A percentile compares a stretch with the other conserved stretches of the same genome.
phyloP scores from a whole-genome alignment of 2,113 vertebrate genomes.

The Labrus mixtus region DNA sequence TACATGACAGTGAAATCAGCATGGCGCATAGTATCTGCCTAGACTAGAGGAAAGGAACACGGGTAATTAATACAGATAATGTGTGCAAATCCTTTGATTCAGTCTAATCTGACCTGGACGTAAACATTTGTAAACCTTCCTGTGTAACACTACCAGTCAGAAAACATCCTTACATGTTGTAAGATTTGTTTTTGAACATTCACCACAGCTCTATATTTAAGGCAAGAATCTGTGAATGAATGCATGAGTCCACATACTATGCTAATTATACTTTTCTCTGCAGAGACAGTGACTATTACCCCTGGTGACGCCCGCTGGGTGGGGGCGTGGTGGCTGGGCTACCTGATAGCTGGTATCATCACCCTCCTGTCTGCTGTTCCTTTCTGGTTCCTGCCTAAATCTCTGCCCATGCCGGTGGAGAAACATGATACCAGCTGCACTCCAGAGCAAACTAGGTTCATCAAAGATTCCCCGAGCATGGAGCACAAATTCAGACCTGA shows the following conservation, averaged over 20 bases:
- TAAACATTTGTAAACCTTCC: neutral
- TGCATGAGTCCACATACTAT: neutral
- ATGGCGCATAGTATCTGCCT: neutral
- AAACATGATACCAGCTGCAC: constrained; percentile 81
- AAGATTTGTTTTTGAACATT: neutral
- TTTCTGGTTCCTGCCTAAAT: constrained; percentile 95
- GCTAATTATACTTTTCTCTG: neutral
- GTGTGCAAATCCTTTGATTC: neutral
- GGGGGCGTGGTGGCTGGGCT: constrained; percentile 97
- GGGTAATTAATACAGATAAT: neutral
- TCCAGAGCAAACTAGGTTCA: constrained; percentile 88
- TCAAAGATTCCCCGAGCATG: constrained; percentile 78
- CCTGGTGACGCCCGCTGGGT: constrained; percentile 92
- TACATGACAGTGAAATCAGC: neutral
- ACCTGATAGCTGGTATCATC: constrained; percentile 89
- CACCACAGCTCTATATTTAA: no score
- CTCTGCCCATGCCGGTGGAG: constrained; percentile 78
- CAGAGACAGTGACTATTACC: constrained; percentile 88
- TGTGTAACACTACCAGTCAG: neutral
- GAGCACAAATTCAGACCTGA: constrained; percentile 73
- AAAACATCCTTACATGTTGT: neutral
- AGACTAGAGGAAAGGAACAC: neutral
- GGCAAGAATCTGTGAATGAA: neutral
- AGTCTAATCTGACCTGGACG: neutral
- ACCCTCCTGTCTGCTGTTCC: constrained; percentile 88